Base-by-base conservation (phyloP, 2,888 invertebrate species). In the Scaptomyza cyrtandrae region DNA sequence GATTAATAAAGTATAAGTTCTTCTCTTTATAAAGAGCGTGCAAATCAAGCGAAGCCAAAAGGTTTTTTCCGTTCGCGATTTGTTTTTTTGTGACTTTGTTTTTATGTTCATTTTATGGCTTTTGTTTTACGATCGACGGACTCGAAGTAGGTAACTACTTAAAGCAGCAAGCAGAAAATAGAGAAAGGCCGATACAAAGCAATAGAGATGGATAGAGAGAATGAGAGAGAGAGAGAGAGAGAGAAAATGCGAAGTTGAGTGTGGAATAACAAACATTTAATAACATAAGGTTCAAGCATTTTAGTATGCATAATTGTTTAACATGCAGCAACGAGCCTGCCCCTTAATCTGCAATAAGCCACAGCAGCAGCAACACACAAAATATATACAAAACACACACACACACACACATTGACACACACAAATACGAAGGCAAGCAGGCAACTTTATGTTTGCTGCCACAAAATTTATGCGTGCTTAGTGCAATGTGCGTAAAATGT, bases 271-370 rank as follows among this genome's bases (percentile, higher is more conserved):
- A 33, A 16, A 44, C 19, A 14, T 58, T 57, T 57, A 74, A 70
- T 62, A 58, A 59, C 31, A 44, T 52, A 53, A 53, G 66, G 48
- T 39, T 45, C 48, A 59, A 62, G 45, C 59, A 70, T 62, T 78
- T 78, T 79, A 80, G 78, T 80, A 79, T 80, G 78, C 83, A 82
- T 85, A 87, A 83, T 84, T 85, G 83, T 78, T 79, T 73, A 66
- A 58, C 66, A 64, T 63, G 77, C 63, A 60, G 52, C 39, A 19
- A 39, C 50, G 3, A 50, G 58, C 45, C 50, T 24, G 56, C 41
- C 46, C 44, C 62, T 54, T 77, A 77, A 70, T 69, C 78, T 62
- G 59, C 71, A 80, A 78, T 63, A 81, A 71, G 77, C 80, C 69
- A 50, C 39, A 62, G 60, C 66, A 48, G 56, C 19, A 56, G 52